These are phyloP conservation scores for Aphaenogaster ashmeadi DNA, from an alignment of 1,140 invertebrate genomes.

Conservation along the genomic window DNA sequence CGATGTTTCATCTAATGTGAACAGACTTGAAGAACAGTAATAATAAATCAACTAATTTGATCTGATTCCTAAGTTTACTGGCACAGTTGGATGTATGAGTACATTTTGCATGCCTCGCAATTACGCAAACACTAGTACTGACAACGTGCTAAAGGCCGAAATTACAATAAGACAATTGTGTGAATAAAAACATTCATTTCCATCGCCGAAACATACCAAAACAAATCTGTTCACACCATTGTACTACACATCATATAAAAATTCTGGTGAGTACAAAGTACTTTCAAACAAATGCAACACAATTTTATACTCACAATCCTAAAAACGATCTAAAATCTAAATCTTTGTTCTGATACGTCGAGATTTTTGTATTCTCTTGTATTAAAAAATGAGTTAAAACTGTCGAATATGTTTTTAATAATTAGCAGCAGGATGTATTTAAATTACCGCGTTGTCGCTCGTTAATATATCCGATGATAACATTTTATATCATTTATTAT, in stretches of 20 bases:
- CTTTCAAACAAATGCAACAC: not conserved
- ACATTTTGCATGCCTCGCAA: constrained; percentile 4
- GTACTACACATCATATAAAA: not conserved
- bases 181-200: constrained; percentile 38
- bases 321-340: not conserved
- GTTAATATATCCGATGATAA: not conserved
- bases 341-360: not conserved
- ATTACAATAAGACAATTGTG: constrained; percentile 32
- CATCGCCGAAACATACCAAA: not conserved
- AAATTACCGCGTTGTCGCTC: not conserved
- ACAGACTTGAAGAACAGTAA: not conserved
- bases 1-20: not conserved
- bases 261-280: constrained; percentile 38
- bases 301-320: not conserved
- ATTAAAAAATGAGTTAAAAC: not conserved
- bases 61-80: not conserved
- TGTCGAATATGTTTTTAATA: not conserved
- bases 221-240: constrained; percentile 30
- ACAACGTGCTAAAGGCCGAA: constrained; percentile 17
- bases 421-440: not conserved
- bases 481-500: not conserved
- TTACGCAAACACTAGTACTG: constrained; percentile 11
- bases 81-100: not conserved
- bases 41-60: not conserved
- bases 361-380: not conserved